These are phyloP conservation scores for Anoncus sp. DNA, from an alignment of 2,888 invertebrate species.

Conservation along the genomic window DNA sequence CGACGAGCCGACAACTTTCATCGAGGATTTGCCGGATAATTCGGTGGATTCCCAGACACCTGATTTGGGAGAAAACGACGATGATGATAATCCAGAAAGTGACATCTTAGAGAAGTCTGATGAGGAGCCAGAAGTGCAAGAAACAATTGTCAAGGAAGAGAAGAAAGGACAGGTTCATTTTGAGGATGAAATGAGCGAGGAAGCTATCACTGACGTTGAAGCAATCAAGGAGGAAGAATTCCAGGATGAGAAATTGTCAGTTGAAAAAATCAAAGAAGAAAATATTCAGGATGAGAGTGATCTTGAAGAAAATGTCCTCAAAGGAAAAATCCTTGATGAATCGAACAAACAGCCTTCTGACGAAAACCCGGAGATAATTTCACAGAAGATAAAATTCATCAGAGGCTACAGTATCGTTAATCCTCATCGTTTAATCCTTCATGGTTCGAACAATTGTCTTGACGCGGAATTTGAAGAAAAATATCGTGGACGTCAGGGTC, in stretches of 20 bases:
- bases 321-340: background rate
- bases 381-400: constrained; percentile 55
- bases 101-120: background rate
- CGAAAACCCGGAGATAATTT: background rate
- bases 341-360: background rate
- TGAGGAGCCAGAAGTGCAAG: constrained; percentile 17
- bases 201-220: constrained; percentile 1
- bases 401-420: constrained; percentile 72
- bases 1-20: constrained; percentile 69
- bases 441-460: constrained; percentile 74
- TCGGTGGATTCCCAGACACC: constrained; percentile 12
- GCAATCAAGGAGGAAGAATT: constrained; percentile 12
- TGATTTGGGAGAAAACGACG: constrained; percentile 14
- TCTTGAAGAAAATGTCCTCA: background rate
- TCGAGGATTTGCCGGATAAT: constrained; percentile 34
- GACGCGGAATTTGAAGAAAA: constrained; percentile 61
- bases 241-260: constrained; percentile 13
- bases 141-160: constrained; percentile 33
- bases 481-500: constrained; percentile 75
- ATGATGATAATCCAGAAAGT: constrained; percentile 16
- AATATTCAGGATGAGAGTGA: constrained; percentile 6
- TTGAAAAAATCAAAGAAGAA: constrained; percentile 25
- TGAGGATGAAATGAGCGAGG: constrained; percentile 1
- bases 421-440: constrained; percentile 73
- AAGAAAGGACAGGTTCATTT: constrained; percentile 59